phyloP scores from a whole-genome alignment of 2,888 invertebrate species.

The Neoscelio sp. region DNA sequence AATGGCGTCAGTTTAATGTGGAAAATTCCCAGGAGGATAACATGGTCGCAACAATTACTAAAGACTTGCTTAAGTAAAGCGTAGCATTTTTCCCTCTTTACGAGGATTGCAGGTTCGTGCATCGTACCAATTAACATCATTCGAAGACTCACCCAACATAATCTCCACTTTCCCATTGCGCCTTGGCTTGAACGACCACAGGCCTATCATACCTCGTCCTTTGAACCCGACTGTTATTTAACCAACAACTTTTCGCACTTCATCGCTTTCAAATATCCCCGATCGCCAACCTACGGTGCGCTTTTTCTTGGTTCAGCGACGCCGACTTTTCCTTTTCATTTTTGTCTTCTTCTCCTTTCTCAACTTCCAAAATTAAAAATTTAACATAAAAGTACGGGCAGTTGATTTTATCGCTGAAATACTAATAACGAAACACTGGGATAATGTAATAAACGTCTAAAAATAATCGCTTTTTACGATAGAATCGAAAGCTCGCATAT shows the following conservation, averaged over 20 bases:
- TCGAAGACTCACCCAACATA: constrained; percentile 86
- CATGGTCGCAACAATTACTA: constrained; percentile 53
- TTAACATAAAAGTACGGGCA: no score
- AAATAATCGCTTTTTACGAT: no score
- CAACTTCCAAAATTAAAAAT: no score
- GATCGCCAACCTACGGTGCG: no score
- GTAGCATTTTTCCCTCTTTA: constrained; percentile 62
- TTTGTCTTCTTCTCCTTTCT: no score
- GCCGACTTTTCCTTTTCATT: constrained; percentile 15
- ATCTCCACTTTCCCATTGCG: constrained; percentile 89
- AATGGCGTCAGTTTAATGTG: constrained; percentile 38
- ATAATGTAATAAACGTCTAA: no score
- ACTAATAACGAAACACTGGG: no score
- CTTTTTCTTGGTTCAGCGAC: background rate
- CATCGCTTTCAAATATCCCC: constrained; percentile 22
- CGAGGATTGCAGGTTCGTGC: constrained; percentile 62
- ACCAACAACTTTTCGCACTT: constrained; percentile 18
- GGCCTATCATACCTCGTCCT: constrained; percentile 84
- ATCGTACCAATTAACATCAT: constrained; percentile 60
- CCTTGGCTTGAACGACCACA: constrained; percentile 87
- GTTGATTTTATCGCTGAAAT: no score
- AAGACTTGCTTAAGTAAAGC: constrained; percentile 63
- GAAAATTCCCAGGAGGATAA: constrained; percentile 58
- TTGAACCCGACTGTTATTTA: constrained; percentile 59
- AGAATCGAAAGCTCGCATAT: no score